Evolutionary conservation across 2,888 invertebrate species (phyloP).

Genomic region (Loripinus fragilis): DNA sequence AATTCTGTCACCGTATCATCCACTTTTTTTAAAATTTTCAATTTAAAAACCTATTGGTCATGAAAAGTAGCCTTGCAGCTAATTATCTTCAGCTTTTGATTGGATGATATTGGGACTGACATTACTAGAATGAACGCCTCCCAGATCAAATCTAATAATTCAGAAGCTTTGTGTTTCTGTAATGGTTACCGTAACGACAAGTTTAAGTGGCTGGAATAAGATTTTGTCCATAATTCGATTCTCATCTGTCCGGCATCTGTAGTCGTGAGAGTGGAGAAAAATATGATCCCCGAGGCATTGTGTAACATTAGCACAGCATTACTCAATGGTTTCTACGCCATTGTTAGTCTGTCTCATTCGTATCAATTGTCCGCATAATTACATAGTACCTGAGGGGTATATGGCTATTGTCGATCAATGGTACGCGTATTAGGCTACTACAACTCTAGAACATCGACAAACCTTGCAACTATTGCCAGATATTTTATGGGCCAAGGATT

Average conservation of each 20-base stretch:
- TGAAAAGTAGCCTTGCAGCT: conserved; percentile 12
- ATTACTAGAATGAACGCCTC: conserved; percentile 28
- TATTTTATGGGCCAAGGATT: conserved; percentile 12
- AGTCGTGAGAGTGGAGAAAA: conserved; percentile 16
- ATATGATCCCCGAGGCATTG: conserved; percentile 49
- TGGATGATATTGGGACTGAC: conserved; percentile 45
- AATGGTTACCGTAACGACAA: conserved; percentile 35
- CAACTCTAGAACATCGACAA: conserved; percentile 22
- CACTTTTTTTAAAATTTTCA: conserved; percentile 2
- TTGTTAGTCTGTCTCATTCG: conserved; percentile 17
- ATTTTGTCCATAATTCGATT: conserved; percentile 37
- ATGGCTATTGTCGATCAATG: conserved; percentile 37
- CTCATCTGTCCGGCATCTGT: conserved; percentile 57
- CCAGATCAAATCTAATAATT: conserved; percentile 38
- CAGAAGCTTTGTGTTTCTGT: conserved; percentile 31
- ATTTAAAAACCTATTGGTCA: conserved; percentile 24
- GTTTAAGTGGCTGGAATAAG: conserved; percentile 45
- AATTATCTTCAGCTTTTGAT: conserved; percentile 34
- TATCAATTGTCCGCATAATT: conserved; percentile 49
- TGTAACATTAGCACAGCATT: conserved; percentile 40
- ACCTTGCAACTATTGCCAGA: conserved; percentile 17
- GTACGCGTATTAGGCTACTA: conserved; percentile 47
- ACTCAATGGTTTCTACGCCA: conserved; percentile 23
- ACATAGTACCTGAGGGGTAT: conserved; percentile 22
- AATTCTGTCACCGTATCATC: conserved; percentile 11